These are phyloP conservation scores for Rhinopomastus cyanomelas DNA, from an alignment of 2,113 vertebrate species.

Conservation along the genomic window DNA sequence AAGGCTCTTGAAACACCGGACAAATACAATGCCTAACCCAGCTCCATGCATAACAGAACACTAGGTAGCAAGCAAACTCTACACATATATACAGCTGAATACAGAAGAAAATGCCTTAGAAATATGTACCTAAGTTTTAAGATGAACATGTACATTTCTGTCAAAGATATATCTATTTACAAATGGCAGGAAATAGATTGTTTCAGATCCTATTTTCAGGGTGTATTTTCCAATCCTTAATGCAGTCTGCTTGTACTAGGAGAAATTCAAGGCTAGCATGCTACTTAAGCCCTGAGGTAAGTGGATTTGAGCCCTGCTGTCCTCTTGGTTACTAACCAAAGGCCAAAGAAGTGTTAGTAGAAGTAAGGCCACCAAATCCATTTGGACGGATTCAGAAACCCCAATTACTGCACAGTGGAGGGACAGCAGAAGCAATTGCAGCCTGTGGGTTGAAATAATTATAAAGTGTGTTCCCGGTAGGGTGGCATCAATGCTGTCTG, in stretches of 20 bases:
- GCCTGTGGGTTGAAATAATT: background rate
- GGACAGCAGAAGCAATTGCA: background rate
- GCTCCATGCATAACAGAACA: conserved; percentile 77
- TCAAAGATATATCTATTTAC: conserved; percentile 55
- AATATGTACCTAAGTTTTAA: conserved; percentile 75
- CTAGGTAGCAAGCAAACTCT: conserved; percentile 71
- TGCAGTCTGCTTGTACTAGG: conserved; percentile 37
- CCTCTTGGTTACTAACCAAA: background rate
- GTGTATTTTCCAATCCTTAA: conserved; percentile 13
- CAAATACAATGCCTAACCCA: conserved; percentile 65
- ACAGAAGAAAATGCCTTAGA: conserved; percentile 69
- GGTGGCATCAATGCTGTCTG: background rate
- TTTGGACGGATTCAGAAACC: background rate
- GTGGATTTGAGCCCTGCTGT: background rate
- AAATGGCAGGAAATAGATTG: conserved; percentile 52
- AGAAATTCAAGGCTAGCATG: conserved; percentile 35
- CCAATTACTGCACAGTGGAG: background rate
- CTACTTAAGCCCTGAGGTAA: conserved; percentile 26
- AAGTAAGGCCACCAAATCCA: conserved; percentile 41
- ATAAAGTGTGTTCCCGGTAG: background rate
- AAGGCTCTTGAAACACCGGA: conserved; percentile 76
- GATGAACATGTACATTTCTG: conserved; percentile 73
- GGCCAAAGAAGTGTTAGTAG: conserved; percentile 10
- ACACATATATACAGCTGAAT: conserved; percentile 64
- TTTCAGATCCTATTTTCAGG: conserved; percentile 4